A percentile compares a stretch with the other conserved stretches of the same genome.
These are phyloP conservation scores for Ectropis grisescens DNA, from an alignment of 1,140 invertebrate species.

Conservation along the genomic window DNA sequence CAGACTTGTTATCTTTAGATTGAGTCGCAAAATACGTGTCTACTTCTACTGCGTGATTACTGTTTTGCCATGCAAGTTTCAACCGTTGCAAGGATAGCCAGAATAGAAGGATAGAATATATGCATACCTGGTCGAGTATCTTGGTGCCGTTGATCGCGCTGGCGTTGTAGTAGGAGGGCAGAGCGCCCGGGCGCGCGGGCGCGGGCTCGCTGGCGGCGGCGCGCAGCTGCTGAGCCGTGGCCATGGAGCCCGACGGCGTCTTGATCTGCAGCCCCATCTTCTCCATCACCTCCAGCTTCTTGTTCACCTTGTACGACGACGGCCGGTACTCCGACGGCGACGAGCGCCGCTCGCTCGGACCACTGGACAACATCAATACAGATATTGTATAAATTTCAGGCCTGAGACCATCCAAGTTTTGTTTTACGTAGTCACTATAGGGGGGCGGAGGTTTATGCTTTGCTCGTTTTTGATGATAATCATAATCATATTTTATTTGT, in stretches of 20 bases:
- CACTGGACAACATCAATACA: slow-evolving; percentile 4
- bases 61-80: too few relatives aligned
- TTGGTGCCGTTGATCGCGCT: slow-evolving; percentile 85
- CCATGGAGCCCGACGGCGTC: slow-evolving; percentile 62
- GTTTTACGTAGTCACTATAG: too few relatives aligned
- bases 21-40: too few relatives aligned
- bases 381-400: too few relatives aligned
- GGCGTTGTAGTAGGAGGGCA: slow-evolving; percentile 86
- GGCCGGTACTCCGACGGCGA: slow-evolving; percentile 51
- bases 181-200: slow-evolving; percentile 42
- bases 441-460: too few relatives aligned
- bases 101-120: too few relatives aligned
- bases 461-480: too few relatives aligned
- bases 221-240: slow-evolving; percentile 57
- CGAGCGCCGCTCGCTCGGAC: slow-evolving; percentile 26
- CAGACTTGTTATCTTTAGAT: too few relatives aligned
- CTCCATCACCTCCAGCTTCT: slow-evolving; percentile 66
- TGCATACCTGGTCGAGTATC: slow-evolving; percentile 79
- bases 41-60: too few relatives aligned
- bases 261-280: slow-evolving; percentile 69
- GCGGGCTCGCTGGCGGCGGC: slow-evolving; percentile 40
- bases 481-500: too few relatives aligned
- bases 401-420: too few relatives aligned
- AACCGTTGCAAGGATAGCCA: too few relatives aligned
- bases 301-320: slow-evolving; percentile 63